Evolutionary conservation across 2,888 invertebrate genomes (phyloP).

Genomic region (Sturmia bella): DNA sequence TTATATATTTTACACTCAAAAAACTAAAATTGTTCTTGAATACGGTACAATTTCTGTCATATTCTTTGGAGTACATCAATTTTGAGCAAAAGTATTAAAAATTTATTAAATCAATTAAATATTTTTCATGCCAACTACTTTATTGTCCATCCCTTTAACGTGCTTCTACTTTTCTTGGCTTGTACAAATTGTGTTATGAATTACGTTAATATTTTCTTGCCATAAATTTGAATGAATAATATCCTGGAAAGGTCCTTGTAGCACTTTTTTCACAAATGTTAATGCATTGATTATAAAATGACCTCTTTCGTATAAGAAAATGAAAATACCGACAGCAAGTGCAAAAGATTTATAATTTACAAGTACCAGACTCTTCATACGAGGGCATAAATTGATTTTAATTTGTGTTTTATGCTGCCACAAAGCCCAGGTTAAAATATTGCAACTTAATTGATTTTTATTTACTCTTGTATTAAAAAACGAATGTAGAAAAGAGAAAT

Average conservation of each 20-base stretch:
- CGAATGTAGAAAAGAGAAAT: background rate
- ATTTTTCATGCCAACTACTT: too few species aligned
- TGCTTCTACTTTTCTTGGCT: background rate
- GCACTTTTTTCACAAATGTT: conserved; percentile 15
- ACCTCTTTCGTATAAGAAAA: conserved; percentile 31
- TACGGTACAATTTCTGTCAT: too few species aligned
- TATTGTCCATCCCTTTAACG: background rate
- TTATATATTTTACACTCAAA: too few species aligned
- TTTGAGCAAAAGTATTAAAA: too few species aligned
- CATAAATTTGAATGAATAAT: conserved; percentile 9
- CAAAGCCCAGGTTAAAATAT: conserved; percentile 26
- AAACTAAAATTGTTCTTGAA: too few species aligned
- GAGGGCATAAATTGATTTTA: conserved; percentile 10
- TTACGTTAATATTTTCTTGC: background rate
- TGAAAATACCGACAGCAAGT: background rate
- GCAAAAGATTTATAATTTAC: conserved; percentile 37
- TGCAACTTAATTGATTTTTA: conserved; percentile 46
- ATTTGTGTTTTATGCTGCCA: conserved; percentile 11
- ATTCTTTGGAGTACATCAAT: too few species aligned
- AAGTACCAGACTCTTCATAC: conserved; percentile 33
- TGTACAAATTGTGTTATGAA: background rate
- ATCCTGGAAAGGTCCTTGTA: conserved; percentile 7
- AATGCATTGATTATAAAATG: conserved; percentile 42
- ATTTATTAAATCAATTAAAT: too few species aligned
- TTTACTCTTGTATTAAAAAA: conserved; percentile 14